Percentiles rank a stretch among this genome's conserved stretches.
phyloP scores from a whole-genome alignment of 2,888 invertebrate species.

The Fabriciana adippe region DNA sequence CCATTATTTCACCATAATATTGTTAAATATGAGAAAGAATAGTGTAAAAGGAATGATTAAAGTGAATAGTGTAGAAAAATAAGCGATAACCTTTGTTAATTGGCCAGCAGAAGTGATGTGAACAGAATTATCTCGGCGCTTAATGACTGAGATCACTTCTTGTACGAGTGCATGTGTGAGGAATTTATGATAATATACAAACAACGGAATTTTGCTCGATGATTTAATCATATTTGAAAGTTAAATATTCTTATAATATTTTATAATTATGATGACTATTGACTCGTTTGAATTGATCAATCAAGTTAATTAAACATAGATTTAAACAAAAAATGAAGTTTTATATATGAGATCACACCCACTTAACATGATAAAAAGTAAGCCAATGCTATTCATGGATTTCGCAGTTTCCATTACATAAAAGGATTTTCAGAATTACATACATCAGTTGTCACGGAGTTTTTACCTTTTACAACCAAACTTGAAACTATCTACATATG shows the following conservation, averaged over 20 bases:
- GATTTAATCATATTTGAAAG: not conserved
- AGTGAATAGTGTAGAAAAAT: slow-evolving; percentile 16
- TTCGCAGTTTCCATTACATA: too few species aligned
- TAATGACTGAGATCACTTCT: slow-evolving; percentile 31
- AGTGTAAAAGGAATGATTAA: not conserved
- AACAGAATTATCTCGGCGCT: slow-evolving; percentile 27
- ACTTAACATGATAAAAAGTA: too few species aligned
- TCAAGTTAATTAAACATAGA: too few species aligned
- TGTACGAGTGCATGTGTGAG: slow-evolving; percentile 5
- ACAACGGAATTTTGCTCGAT: slow-evolving; percentile 14
- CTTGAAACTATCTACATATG: too few species aligned
- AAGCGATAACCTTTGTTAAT: slow-evolving; percentile 30
- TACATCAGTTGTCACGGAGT: too few species aligned
- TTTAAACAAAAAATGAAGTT: too few species aligned
- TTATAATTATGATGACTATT: not conserved
- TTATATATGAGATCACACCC: too few species aligned
- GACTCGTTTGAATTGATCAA: too few species aligned
- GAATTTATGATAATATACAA: slow-evolving; percentile 22
- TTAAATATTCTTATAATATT: not conserved
- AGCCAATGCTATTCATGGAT: too few species aligned
- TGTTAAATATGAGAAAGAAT: not conserved
- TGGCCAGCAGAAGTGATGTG: slow-evolving; percentile 18
- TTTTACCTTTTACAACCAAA: too few species aligned
- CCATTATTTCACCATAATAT: too few species aligned
- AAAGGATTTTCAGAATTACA: too few species aligned